Evolutionary conservation across 2,797 vertebrate species (phyloP).

Genomic region (Huso huso): DNA sequence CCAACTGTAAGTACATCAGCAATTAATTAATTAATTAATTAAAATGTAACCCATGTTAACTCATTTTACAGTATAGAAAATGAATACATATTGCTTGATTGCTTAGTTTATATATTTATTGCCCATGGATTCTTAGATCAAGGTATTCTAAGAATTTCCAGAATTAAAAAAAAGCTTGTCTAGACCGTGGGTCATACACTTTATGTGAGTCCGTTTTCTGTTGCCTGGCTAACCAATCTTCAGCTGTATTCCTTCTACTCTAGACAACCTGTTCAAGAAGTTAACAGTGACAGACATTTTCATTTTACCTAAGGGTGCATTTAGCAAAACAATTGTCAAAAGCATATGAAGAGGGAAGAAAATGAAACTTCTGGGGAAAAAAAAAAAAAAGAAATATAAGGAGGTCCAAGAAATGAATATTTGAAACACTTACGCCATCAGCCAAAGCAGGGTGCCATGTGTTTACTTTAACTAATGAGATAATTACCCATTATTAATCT

Average conservation of each 20-base stretch:
- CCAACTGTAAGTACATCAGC: neutral
- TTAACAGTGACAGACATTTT: conserved; percentile 1
- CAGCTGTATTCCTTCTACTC: neutral
- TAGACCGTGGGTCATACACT: neutral
- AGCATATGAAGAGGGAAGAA: neutral
- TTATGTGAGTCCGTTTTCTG: neutral
- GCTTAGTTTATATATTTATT: no score
- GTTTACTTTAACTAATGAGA: conserved; percentile 71
- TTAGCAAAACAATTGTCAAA: conserved; percentile 3
- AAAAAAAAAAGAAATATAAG: neutral
- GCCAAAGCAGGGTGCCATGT: conserved; percentile 54
- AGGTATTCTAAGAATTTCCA: no score
- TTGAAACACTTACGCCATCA: conserved; percentile 41
- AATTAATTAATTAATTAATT: no score
- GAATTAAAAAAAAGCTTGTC: no score
- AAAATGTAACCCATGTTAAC: no score
- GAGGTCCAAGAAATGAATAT: conserved; percentile 13
- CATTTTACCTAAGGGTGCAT: conserved; percentile 7
- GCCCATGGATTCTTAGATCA: no score
- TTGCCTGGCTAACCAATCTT: neutral
- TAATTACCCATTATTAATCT: conserved; percentile 68
- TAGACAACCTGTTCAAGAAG: conserved; percentile 1
- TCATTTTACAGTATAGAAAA: neutral
- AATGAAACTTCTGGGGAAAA: neutral
- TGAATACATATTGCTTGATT: neutral